Conservation (phyloP, 2,797 vertebrate genomes). For the Etheostoma perlongum region DNA sequence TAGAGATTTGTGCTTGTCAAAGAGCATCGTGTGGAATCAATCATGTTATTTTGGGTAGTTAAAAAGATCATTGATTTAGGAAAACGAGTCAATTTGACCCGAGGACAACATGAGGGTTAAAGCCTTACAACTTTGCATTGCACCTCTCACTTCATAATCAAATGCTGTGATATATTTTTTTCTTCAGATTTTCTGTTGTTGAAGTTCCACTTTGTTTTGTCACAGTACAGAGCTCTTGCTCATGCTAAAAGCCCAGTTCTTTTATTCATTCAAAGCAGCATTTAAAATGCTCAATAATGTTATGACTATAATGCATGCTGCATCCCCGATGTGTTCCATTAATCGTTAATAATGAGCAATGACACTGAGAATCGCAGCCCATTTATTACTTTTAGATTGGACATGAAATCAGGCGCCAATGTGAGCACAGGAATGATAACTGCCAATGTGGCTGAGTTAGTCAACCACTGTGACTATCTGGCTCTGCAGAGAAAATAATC, state of each 20-base stretch:
- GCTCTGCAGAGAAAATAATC: constrained; percentile 54
- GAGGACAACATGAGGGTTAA: neutral
- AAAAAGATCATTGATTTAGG: too few relatives aligned
- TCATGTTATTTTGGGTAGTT: too few relatives aligned
- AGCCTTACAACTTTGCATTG: neutral
- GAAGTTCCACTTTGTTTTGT: neutral
- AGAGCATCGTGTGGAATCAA: too few relatives aligned
- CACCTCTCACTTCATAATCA: neutral
- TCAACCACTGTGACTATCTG: constrained; percentile 45
- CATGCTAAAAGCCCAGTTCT: neutral
- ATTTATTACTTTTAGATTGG: constrained; percentile 42
- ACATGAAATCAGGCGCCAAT: constrained; percentile 6
- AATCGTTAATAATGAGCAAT: constrained; percentile 1
- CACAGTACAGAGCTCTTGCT: neutral
- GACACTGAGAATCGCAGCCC: constrained; percentile 15
- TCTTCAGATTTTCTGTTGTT: neutral
- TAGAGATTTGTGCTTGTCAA: too few relatives aligned
- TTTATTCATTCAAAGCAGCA: neutral
- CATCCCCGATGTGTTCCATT: neutral
- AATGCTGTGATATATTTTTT: neutral
- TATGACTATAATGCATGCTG: neutral
- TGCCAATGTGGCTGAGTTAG: constrained; percentile 15
- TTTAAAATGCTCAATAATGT: neutral
- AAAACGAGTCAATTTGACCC: too few relatives aligned
- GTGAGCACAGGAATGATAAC: constrained; percentile 26